Evolutionary conservation across 2,797 vertebrate species (phyloP), one percentile per base, ranked within the genome.

Genomic region (Hyperoplus lanceolatus): DNA sequence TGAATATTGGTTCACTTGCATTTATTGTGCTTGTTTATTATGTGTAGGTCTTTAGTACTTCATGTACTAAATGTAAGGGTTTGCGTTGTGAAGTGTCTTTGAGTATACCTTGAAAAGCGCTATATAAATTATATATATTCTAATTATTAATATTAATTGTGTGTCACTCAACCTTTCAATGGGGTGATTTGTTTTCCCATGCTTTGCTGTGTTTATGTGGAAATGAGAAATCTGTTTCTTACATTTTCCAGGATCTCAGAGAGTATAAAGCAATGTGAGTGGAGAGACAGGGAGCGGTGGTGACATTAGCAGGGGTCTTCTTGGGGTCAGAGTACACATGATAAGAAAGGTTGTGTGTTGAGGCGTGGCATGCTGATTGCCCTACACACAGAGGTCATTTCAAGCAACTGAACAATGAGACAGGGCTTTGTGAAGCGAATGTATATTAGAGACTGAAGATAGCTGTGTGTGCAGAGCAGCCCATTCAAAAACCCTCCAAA

Each of bases 281-380:
- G 14, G 46, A 45, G 54, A 57, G 51, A 67, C 38, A 53, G 14
- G 70, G 45, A 4, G 8, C 12, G 8, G 1, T 12, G 12, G 46
- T 81, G 85, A 90, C 87, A 83, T 87, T 88, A 76, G 46, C 66
- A 55, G 77, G 92, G 84, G 87, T 85, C 61, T 65, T 70, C 56
- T n/a, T 56, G 54, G 64, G 53, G 67, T 65, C 13, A 72, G 59
- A 36, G 73, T 50, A 56, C 36, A 49, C 29, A 77, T 68, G 80
- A 79, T 66, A 75, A 3, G 55, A 85, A 70, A 15, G 38, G 45
- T 14, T 42, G 50, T 63, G 54, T 72, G 58, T 42, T 59, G 68
- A 60, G 51, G 80, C 67, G 50, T 84, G 72, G 29, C 29, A 21
- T 29, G 29, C 39, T 46, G 61, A 89, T 82, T 81, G 65, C 83